Evolutionary conservation across 2,888 invertebrate species (phyloP).

Genomic region (Apamea sordens): DNA sequence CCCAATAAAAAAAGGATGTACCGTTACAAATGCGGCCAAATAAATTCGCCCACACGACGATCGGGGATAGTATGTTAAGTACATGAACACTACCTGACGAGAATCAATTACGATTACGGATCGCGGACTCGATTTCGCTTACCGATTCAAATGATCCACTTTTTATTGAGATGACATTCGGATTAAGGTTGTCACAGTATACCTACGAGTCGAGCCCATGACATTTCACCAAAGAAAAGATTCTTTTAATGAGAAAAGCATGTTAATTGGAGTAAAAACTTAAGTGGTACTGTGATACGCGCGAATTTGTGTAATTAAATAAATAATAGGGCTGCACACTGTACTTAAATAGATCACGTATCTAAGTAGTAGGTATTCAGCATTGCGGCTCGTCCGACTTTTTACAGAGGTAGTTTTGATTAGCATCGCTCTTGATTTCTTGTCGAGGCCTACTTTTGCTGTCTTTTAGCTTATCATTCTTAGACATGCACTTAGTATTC

Average conservation of each 20-base stretch:
- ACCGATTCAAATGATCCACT: constrained; percentile 67
- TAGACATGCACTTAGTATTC: constrained; percentile 54
- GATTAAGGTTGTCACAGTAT: constrained; percentile 30
- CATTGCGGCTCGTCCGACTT: constrained; percentile 43
- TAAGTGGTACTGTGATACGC: constrained; percentile 27
- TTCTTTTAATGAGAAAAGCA: constrained; percentile 6
- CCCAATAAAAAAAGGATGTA: constrained; percentile 77
- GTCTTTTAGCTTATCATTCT: constrained; percentile 45
- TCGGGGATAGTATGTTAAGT: constrained; percentile 82
- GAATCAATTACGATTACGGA: constrained; percentile 73
- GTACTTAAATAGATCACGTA: constrained; percentile 43
- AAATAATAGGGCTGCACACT: constrained; percentile 37
- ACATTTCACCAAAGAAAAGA: background rate
- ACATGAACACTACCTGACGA: constrained; percentile 76
- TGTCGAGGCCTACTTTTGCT: constrained; percentile 52
- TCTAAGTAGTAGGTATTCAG: constrained; percentile 27
- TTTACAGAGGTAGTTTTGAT: constrained; percentile 36
- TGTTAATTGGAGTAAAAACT: constrained; percentile 46
- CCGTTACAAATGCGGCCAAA: constrained; percentile 78
- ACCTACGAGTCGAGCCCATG: background rate
- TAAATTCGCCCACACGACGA: constrained; percentile 73
- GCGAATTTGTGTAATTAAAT: constrained; percentile 35
- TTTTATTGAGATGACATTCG: constrained; percentile 59
- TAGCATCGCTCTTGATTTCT: constrained; percentile 59
- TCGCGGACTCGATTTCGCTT: constrained; percentile 74